phyloP scores from a whole-genome alignment of 2,888 invertebrate genomes.

The Catonia carolina region DNA sequence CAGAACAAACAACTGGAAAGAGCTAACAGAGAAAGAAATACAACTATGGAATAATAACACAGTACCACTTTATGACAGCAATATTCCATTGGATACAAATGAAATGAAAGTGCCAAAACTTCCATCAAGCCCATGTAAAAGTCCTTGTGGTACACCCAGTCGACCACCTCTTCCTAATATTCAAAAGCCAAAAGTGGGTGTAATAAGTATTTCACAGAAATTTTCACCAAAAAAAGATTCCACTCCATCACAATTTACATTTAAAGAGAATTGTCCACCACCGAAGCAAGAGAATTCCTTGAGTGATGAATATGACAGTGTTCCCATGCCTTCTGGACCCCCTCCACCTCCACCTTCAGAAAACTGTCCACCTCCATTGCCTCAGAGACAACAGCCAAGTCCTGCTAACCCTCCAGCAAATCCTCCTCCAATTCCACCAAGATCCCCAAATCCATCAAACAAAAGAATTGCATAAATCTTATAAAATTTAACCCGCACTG shows the following conservation, averaged over 20 bases:
- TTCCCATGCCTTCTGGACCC: constrained; percentile 25
- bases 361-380: constrained; percentile 39
- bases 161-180: constrained; percentile 51
- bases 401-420: constrained; percentile 32
- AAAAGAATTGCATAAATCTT: not conserved
- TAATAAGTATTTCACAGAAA: constrained; percentile 47
- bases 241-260: constrained; percentile 22
- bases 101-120: constrained; percentile 33
- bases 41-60: constrained; percentile 78
- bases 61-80: constrained; percentile 57
- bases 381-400: constrained; percentile 37
- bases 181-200: constrained; percentile 46
- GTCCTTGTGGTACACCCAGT: constrained; percentile 42
- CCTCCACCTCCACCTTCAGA: constrained; percentile 25
- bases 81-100: constrained; percentile 23
- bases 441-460: constrained; percentile 40
- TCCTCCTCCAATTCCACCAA: constrained; percentile 54
- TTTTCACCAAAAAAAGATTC: constrained; percentile 27
- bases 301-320: constrained; percentile 1
- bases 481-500: no score
- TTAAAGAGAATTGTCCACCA: constrained; percentile 30
- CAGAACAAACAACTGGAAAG: constrained; percentile 80
- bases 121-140: constrained; percentile 14
- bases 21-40: constrained; percentile 74
- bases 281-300: constrained; percentile 10